Base-by-base conservation (phyloP, 1,140 invertebrate species). In the Zaprionus ornatus region DNA sequence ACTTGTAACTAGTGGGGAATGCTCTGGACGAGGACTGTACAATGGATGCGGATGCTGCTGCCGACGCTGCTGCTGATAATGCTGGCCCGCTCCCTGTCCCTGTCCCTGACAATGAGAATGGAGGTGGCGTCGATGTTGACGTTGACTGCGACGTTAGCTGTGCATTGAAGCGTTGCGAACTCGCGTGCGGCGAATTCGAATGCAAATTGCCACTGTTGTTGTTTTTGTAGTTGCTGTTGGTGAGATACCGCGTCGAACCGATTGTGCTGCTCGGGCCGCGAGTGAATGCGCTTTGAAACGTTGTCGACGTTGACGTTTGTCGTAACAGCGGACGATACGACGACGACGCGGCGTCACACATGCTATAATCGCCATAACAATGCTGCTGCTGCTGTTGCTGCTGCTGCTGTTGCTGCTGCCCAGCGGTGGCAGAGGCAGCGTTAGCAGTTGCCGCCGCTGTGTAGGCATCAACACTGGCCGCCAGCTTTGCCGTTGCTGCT, bases 401-500 rank as follows among this genome's bases (percentile, higher is more conserved):
- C n/a, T n/a, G 13, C 6, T 48, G 48, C 21, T 21, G 79, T 13
- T 13, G 67, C 65, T 12, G 70, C 40, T 35, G 40, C n/a, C 40
- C 35, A 15, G 35, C 35, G 17, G 40, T 19, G 9, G 40, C 21
- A 23, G 79, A 25, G 10, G 61, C 60, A 13, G 77, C 62, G 23
- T 45, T 66, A 13, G 82, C 79, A 52, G 83, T 90, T 40, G 85
- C 85, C 37, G 86, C 85, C 42, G 86, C 86, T 55, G 85, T 82
- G 32, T 90, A 90, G 45, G 85, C 79, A 77, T 90, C 85, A 42
- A 90, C 85, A 37, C 85, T 90, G 64, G 85, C 85, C 48, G 85
- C 85, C 70, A 90, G 54, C 71, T 78, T 82, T 40, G 85, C 85
- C 37, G 85, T 90, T 40, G 85, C 85, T 77, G 90, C 86, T 76